These are phyloP conservation scores for Sterna hirundo DNA, from an alignment of 2,113 vertebrate genomes.

Conservation along the genomic window DNA sequence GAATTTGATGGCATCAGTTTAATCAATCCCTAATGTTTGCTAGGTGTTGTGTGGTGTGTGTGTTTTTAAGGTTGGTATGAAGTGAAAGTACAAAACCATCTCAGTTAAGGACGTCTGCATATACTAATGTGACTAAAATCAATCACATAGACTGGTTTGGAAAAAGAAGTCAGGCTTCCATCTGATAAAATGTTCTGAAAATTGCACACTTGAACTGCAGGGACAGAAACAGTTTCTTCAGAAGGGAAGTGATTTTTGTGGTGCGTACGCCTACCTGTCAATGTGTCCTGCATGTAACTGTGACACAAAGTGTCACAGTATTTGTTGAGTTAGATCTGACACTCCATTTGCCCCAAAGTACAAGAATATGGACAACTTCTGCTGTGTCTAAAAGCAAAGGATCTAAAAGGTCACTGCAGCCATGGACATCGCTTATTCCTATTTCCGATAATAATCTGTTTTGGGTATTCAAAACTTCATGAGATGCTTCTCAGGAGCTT, in stretches of 20 bases:
- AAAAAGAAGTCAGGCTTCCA: background rate
- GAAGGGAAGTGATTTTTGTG: background rate
- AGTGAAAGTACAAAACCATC: background rate
- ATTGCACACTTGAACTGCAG: background rate
- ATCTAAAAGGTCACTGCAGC: background rate
- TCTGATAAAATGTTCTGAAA: background rate
- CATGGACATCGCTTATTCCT: background rate
- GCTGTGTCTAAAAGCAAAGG: background rate
- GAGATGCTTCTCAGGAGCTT: background rate
- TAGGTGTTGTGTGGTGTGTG: background rate
- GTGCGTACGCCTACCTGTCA: background rate
- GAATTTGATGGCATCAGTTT: background rate
- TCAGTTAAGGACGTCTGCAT: background rate
- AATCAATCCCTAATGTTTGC: background rate
- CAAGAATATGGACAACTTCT: background rate
- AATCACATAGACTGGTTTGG: background rate
- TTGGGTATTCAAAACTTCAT: background rate
- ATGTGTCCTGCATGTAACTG: background rate
- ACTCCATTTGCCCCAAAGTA: background rate
- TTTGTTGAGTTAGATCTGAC: background rate
- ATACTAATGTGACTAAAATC: background rate
- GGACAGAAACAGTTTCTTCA: background rate
- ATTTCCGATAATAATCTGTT: background rate
- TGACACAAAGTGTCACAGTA: background rate
- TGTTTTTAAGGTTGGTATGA: background rate